Evolutionary conservation across 2,888 invertebrate species (phyloP), one percentile per base, ranked within the genome.

Genomic region (Scaptomyza reducta): DNA sequence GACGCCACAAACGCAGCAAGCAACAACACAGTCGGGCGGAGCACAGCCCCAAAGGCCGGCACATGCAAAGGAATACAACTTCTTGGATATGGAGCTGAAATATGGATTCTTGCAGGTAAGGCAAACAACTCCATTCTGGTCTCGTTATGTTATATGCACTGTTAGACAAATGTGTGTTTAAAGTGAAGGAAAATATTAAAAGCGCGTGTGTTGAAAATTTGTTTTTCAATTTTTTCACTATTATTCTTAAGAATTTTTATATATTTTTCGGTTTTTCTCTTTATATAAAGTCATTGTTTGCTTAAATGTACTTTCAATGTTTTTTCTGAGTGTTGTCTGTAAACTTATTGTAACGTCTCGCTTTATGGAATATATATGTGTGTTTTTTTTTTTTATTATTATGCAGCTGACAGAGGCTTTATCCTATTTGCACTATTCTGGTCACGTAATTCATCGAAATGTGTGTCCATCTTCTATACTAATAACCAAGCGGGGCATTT

Each of bases 381-480:
- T 29, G 1, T 35, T 5, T n/a, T 5, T 40, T 5, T 40, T 27
- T 6, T 45, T n/a, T 45, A 6, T 11, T 33, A 5, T 3, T 40
- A 51, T 38, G 3, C 93, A 98, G 98, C 95, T 99, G 83, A 96
- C 97, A 58, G 99, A 99, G 90, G 99, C 98, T 7, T 93, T 99
- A 73, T 95, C 97, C 73, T 98, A 96, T 92, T 93, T 99, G 73
- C 99, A 99, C 93, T 96, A 96, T 92, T 95, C 95, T 38, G 95
- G 95, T 78, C 96, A 96, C 92, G 94, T 97, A 88, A 94, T 99
- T 74, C 99, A 99, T 92, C 95, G 98, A 87, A 99, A 99, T 93
- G 95, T 99, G 45, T 98, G 97, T 90, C 99, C 99, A 2, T 95
- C 96, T 79, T 96, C 97, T 81, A 96, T 99, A 83, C 94, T 98